These are phyloP conservation scores for Hirundo rustica DNA, from an alignment of 2,797 vertebrate species.

Conservation along the genomic window DNA sequence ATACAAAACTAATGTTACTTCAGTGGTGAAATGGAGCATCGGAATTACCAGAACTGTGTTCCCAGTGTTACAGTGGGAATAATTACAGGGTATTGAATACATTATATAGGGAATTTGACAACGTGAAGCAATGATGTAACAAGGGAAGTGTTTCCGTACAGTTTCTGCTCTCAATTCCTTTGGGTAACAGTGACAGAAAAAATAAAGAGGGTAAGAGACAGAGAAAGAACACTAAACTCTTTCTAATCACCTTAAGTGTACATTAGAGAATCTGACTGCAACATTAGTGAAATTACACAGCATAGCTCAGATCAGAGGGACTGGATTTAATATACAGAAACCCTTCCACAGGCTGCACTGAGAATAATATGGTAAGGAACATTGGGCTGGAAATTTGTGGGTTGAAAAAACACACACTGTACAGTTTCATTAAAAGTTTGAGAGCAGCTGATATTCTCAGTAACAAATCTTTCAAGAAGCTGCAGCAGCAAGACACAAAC, in stretches of 20 bases:
- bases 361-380: conserved; percentile 41
- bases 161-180: neutral
- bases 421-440: conserved; percentile 51
- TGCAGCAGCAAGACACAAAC: neutral
- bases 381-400: conserved; percentile 13
- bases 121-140: conserved; percentile 35
- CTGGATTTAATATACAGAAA: conserved; percentile 49
- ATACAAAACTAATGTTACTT: conserved; percentile 62
- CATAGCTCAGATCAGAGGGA: conserved; percentile 12
- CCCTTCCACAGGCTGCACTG: conserved; percentile 24
- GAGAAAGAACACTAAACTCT: conserved; percentile 49
- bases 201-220: conserved; percentile 38
- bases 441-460: neutral
- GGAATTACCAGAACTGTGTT: neutral
- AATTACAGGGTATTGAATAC: conserved; percentile 27
- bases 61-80: conserved; percentile 34
- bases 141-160: conserved; percentile 23
- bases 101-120: neutral
- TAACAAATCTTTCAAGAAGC: conserved; percentile 1
- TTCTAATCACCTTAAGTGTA: conserved; percentile 60
- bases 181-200: conserved; percentile 13
- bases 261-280: conserved; percentile 48
- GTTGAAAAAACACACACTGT: neutral
- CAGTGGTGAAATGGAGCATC: conserved; percentile 15
- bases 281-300: conserved; percentile 57